Evolutionary conservation across 2,113 vertebrate genomes (phyloP), one percentile per base, ranked within the genome.

Genomic region (Sigmodon hispidus): DNA sequence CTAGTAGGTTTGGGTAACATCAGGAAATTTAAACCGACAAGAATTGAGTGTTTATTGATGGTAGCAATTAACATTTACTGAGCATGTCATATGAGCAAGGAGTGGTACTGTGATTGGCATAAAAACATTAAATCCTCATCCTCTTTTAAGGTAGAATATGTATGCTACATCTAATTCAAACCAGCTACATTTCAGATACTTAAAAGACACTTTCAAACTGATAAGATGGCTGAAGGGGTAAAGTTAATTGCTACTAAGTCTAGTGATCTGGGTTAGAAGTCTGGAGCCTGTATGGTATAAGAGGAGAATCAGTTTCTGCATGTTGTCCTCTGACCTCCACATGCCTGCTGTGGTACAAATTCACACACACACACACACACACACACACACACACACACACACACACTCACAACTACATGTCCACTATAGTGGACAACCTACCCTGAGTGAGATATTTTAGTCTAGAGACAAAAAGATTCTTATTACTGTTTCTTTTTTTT

Each of bases 161-260:
- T 55, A 84, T 79, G 72, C 34, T 85, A 34, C 1, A 85, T 89
- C 50, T 91, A 65, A 9, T 85, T 89, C 87, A 93, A 96, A 59
- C 19, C 40, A 87, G 34, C 10, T 26, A 81, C 26, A 65, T 77
- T 83, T 70, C 8, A 83, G 65, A 67, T 76, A 22, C 21, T 88
- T 84, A 61, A 52, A 40, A 91, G 29, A 13, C 40, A 34, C 13
- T 57, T 57, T 52, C 75, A 19, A 40, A 13, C n/a, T 59, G 12
- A 13, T 55, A 81, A 81, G 24, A 40, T 81, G 11, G 79, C 24
- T 81, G n/a, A 40, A n/a, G 79, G 70, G 9, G 13, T 81, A 59
- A 26, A n/a, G 40, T 81, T 55, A 8, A 52, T 29, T 40, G 26
- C n/a, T 40, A 59, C 8, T 55, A 59, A 40, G 21, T 59, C 55